phyloP scores from a whole-genome alignment of 2,797 vertebrate genomes.

The Syngnathus acus region DNA sequence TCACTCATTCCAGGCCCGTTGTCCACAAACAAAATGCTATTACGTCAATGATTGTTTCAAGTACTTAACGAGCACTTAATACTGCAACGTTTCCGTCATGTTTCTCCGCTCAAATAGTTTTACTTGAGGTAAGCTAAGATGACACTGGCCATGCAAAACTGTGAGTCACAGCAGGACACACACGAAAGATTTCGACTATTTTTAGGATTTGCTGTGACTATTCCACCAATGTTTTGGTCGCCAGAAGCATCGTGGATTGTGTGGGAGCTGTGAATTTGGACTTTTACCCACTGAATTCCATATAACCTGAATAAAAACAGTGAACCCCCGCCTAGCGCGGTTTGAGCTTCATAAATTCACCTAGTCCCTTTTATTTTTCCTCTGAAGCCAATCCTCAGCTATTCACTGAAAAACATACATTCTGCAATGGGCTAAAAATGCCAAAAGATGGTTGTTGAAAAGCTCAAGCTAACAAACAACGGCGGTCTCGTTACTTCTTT shows the following conservation, averaged over 20 bases:
- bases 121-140: constrained; percentile 32
- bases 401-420: too few relatives aligned
- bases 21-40: not conserved
- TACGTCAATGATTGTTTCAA: not conserved
- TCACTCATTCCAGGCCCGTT: not conserved
- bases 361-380: not conserved
- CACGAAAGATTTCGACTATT: constrained; percentile 37
- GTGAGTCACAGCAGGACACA: constrained; percentile 47
- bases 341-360: not conserved
- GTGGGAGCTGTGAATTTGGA: constrained; percentile 14
- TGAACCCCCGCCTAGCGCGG: not conserved
- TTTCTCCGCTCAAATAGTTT: not conserved
- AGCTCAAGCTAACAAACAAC: too few relatives aligned
- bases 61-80: not conserved
- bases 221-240: constrained; percentile 27
- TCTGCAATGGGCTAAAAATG: too few relatives aligned
- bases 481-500: too few relatives aligned
- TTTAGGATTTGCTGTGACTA: constrained; percentile 36
- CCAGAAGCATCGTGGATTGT: constrained; percentile 20
- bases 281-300: constrained; percentile 1
- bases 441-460: not conserved
- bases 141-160: constrained; percentile 45
- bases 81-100: not conserved
- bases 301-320: not conserved
- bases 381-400: not conserved